phyloP scores from a whole-genome alignment of 2,888 invertebrate genomes.

The Azorinus chamasolen region DNA sequence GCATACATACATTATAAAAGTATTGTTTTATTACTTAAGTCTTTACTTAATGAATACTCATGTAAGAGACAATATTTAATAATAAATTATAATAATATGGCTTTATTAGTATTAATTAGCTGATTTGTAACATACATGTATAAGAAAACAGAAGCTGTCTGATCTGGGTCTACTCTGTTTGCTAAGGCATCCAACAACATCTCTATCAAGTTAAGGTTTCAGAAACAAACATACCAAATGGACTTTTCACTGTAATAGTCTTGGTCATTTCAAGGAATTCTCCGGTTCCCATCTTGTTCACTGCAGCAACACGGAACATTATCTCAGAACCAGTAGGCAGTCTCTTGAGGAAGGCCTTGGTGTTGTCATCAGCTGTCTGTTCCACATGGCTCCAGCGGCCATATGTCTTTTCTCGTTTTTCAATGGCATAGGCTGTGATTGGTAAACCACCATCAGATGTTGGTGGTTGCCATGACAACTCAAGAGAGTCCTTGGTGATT shows the following conservation, averaged over 20 bases:
- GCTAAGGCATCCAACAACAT: too few species aligned
- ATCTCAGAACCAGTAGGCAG: slow-evolving; percentile 93
- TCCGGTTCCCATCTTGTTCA: slow-evolving; percentile 94
- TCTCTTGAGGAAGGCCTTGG: slow-evolving; percentile 90
- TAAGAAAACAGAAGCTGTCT: too few species aligned
- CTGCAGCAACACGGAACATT: slow-evolving; percentile 94
- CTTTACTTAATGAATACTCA: too few species aligned
- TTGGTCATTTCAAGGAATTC: slow-evolving; percentile 88
- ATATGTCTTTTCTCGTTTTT: slow-evolving; percentile 90
- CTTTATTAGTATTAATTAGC: too few species aligned
- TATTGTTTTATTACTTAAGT: too few species aligned
- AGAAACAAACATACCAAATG: slow-evolving; percentile 89
- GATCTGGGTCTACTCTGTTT: too few species aligned
- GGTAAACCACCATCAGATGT: slow-evolving; percentile 87
- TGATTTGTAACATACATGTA: too few species aligned
- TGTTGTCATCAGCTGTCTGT: slow-evolving; percentile 75
- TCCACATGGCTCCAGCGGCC: slow-evolving; percentile 81
- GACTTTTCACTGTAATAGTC: slow-evolving; percentile 89
- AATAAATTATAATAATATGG: too few species aligned
- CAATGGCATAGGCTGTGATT: slow-evolving; percentile 89
- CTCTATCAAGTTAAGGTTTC: too few species aligned
- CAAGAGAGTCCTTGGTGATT: slow-evolving; percentile 87
- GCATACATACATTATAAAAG: too few species aligned
- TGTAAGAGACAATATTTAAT: too few species aligned
- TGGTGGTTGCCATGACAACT: slow-evolving; percentile 87